Evolutionary conservation across 1,140 invertebrate genomes (phyloP), one percentile per base, ranked within the genome.

Genomic region (Monomorium pharaonis): DNA sequence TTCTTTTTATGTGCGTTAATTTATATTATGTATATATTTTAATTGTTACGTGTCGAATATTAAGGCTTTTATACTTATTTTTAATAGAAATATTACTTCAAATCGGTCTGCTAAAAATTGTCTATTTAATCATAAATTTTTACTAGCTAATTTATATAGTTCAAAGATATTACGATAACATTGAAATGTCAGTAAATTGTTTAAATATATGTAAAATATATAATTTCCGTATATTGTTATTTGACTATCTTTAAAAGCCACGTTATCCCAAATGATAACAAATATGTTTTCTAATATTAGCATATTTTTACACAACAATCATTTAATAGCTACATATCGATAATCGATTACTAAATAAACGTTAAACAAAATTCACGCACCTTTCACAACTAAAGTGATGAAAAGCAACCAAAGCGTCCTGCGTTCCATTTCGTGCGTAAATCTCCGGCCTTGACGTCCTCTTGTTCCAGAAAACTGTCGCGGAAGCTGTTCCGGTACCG

Each of bases 321-420:
- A 81, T 37, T 80, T n/a, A 44, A 58, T 18, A 37, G 3, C 30
- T 54, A 54, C 63, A 47, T n/a, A 54, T 9, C 10, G 10, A 51
- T 75, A 51, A 75, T 5, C 1, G 3, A 37, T 67, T 16, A 37
- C 27, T 4, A 4, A 47, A 67, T 67, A 21, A 85, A 27, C 1
- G 14, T 18, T 12, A 24, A 67, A 33, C 37, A 42, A 42, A 24
- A 78, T 76, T 27, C 24, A 92, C 89, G 65, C 87, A 93, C 92
- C 92, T 92, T 87, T 84, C 21, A 70, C 65, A 80, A 65, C 58
- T 56, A 92, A 69, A 42, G 58, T 77, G 27, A 92, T 49, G 78
- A 91, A 9, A 44, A 91, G 49, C 21, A 93, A 67, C 62, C 89
- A 81, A 85, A 86, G 62, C 51, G 76, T 85, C 30, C 58, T 89